Evolutionary conservation across 23 tunicate species (phyloP).

Genomic region (Trididemnum clinides): DNA sequence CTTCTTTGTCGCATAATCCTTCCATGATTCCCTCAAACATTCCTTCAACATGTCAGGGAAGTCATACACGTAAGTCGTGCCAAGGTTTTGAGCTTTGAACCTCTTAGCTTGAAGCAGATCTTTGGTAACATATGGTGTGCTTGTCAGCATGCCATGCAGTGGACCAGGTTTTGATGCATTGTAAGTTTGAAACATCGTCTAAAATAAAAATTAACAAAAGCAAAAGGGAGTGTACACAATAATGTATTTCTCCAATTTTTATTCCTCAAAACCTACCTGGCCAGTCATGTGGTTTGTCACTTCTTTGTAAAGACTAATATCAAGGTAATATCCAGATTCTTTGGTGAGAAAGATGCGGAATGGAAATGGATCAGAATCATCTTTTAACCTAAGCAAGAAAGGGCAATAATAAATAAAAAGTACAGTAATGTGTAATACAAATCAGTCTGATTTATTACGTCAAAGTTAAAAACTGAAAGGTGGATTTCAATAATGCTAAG

Average conservation of each 20-base stretch:
- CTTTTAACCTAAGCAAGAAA: slow-evolving; percentile 47
- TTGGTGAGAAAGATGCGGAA: slow-evolving; percentile 91
- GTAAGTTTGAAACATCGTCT: slow-evolving; percentile 93
- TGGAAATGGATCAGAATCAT: slow-evolving; percentile 75
- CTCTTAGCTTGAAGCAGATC: slow-evolving; percentile 98
- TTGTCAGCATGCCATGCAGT: slow-evolving; percentile 87
- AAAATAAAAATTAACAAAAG: no score
- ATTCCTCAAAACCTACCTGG: slow-evolving; percentile 74
- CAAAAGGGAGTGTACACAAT: no score
- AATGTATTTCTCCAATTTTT: no score
- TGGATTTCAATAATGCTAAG: no score
- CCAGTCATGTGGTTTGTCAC: slow-evolving; percentile 85
- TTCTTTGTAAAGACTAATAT: slow-evolving; percentile 92
- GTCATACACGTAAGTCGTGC: slow-evolving; percentile 97
- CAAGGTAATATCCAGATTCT: slow-evolving; percentile 92
- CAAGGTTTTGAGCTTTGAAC: slow-evolving; percentile 95
- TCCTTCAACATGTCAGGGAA: slow-evolving; percentile 84
- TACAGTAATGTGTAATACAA: no score
- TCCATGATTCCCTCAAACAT: slow-evolving; percentile 72
- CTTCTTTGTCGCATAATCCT: slow-evolving; percentile 61
- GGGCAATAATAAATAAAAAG: not conserved
- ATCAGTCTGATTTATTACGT: no score
- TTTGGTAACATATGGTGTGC: slow-evolving; percentile 97
- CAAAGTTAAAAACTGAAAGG: no score
- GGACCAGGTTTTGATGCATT: slow-evolving; percentile 79